Evolutionary conservation across 2,888 invertebrate species (phyloP).

Genomic region (Eristalis pertinax): DNA sequence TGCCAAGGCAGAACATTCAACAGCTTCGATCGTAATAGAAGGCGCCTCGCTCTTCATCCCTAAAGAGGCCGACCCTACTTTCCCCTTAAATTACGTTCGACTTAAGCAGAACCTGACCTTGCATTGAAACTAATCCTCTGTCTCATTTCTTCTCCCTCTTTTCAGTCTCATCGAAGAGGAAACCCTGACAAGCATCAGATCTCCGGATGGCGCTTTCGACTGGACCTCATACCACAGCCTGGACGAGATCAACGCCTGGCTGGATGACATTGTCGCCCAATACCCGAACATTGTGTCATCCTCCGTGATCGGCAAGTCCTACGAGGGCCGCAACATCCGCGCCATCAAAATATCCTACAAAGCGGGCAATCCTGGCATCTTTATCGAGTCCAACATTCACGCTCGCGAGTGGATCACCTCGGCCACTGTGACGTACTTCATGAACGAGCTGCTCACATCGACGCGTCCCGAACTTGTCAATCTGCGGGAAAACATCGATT

Average conservation of each 20-base stretch:
- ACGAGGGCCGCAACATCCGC: conserved; percentile 84
- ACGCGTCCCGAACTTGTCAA: conserved; percentile 82
- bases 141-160: background rate
- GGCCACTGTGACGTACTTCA: conserved; percentile 86
- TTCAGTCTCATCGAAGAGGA: conserved; percentile 83
- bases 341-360: conserved; percentile 83
- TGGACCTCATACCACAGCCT: conserved; percentile 85
- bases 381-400: conserved; percentile 86
- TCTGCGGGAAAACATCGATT: conserved; percentile 86
- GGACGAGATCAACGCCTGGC: conserved; percentile 84
- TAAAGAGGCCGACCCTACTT: no score
- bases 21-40: no score
- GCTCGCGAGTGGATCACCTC: conserved; percentile 89
- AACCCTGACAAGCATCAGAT: conserved; percentile 71
- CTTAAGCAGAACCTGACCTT: no score
- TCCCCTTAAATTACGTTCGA: no score
- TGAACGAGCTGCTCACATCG: conserved; percentile 87
- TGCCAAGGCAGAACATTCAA: no score
- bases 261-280: conserved; percentile 81
- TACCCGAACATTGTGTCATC: conserved; percentile 82
- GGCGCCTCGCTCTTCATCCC: no score
- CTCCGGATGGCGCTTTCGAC: conserved; percentile 79
- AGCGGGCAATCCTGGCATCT: conserved; percentile 83
- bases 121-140: no score
- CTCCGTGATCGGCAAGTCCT: conserved; percentile 83